These are phyloP conservation scores for Heteromyza rotundicornis DNA, from an alignment of 2,888 invertebrate genomes.

Conservation along the genomic window DNA sequence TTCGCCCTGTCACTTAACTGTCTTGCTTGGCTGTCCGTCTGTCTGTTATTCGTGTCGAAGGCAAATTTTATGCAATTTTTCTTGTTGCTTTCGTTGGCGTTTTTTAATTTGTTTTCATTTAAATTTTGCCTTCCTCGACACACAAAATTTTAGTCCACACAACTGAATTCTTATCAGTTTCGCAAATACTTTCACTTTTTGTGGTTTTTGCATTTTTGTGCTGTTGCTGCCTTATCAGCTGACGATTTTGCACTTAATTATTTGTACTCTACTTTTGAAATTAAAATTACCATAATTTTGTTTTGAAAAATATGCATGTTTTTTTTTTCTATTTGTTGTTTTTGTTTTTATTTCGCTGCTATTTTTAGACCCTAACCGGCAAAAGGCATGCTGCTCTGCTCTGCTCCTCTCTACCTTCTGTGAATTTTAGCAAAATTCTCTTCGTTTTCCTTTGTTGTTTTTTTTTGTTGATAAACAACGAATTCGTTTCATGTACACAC, in stretches of 20 bases:
- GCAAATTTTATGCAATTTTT: slow-evolving; percentile 22
- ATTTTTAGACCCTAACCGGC: too few relatives aligned
- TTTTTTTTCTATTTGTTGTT: neutral
- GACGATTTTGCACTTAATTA: too few relatives aligned
- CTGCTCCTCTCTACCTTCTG: too few relatives aligned
- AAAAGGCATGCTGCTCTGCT: too few relatives aligned
- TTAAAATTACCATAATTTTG: neutral
- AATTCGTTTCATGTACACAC: neutral
- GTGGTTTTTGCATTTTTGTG: neutral
- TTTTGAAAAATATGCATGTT: neutral
- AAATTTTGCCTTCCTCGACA: neutral
- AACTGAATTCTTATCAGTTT: slow-evolving; percentile 1
- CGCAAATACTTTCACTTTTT: slow-evolving; percentile 1
- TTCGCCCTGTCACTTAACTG: neutral
- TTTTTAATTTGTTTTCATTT: slow-evolving; percentile 13
- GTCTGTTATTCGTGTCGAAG: slow-evolving; percentile 16
- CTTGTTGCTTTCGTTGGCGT: slow-evolving; percentile 18
- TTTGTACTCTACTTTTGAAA: neutral
- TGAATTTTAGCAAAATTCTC: too few relatives aligned
- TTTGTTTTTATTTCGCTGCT: neutral
- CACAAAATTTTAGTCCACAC: too few relatives aligned
- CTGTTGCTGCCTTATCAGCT: neutral
- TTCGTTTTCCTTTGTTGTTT: neutral
- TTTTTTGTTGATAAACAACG: neutral
- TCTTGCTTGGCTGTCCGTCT: slow-evolving; percentile 27